Conservation (phyloP, 2,113 vertebrate species). For the Heterotilapia buettikoferi region DNA sequence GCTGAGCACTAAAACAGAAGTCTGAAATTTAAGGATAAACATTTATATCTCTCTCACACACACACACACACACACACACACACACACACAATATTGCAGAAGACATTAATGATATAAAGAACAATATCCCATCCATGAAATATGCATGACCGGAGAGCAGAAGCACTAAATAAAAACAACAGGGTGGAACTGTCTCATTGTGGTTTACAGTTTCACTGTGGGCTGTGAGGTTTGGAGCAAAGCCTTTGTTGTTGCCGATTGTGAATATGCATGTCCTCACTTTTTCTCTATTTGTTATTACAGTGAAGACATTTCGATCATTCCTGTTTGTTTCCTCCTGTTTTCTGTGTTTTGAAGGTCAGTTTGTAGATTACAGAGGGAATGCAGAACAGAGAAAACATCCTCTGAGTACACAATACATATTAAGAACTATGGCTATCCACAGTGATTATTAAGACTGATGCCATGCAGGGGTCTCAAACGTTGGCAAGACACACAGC, state of each 20-base stretch:
- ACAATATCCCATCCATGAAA: constrained; percentile 29
- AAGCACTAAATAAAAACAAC: constrained; percentile 2
- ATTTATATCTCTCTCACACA: background rate
- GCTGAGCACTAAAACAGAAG: background rate
- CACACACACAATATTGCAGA: background rate
- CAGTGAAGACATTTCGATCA: background rate
- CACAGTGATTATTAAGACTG: background rate
- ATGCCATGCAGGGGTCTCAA: background rate
- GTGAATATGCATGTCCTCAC: background rate
- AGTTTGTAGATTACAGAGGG: background rate
- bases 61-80: background rate
- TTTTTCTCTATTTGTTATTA: background rate
- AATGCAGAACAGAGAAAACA: background rate
- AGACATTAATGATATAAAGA: constrained; percentile 35
- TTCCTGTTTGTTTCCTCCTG: background rate
- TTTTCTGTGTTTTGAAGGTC: background rate
- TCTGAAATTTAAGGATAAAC: background rate
- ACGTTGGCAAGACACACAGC: background rate
- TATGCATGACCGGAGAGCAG: constrained; percentile 18
- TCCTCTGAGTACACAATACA: background rate
- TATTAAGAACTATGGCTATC: background rate
- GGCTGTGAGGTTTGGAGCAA: background rate
- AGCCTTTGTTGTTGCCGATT: background rate
- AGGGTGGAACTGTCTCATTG: constrained; percentile 10
- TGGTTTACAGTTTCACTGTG: background rate